Conservation (phyloP, 1,140 invertebrate species). For the Lordiphosa stackelbergi region DNA sequence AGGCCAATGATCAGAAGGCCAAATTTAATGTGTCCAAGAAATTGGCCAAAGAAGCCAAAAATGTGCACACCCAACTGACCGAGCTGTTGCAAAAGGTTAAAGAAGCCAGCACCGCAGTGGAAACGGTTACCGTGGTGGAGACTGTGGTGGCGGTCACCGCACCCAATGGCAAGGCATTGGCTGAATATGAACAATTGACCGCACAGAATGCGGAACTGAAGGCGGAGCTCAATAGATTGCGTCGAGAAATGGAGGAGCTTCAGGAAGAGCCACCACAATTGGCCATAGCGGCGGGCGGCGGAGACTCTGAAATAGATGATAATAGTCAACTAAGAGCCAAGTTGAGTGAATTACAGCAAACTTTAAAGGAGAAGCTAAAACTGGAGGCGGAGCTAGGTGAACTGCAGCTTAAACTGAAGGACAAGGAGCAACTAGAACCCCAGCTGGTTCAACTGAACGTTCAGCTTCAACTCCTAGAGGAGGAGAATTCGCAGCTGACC, state of each 20-base stretch:
- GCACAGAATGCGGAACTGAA: conserved; percentile 77
- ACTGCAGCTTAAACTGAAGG: too few species aligned
- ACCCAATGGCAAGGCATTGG: conserved; percentile 69
- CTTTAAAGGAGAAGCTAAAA: background rate
- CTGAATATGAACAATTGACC: conserved; percentile 77
- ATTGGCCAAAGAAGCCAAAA: conserved; percentile 71
- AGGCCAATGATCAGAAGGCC: conserved; percentile 65
- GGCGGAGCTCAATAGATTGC: conserved; percentile 37
- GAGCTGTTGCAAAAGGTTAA: conserved; percentile 77
- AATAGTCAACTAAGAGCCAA: too few species aligned
- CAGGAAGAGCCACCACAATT: conserved; percentile 9
- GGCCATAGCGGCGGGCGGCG: conserved; percentile 2
- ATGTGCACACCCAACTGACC: conserved; percentile 58
- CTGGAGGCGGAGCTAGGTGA: too few species aligned
- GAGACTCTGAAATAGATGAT: too few species aligned
- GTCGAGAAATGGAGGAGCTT: conserved; percentile 45
- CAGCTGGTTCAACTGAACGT: conserved; percentile 25
- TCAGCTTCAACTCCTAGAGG: too few species aligned
- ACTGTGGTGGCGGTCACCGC: conserved; percentile 70
- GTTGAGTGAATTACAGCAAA: background rate
- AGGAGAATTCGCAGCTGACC: too few species aligned
- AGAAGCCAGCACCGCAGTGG: conserved; percentile 73
- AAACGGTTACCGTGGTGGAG: conserved; percentile 75
- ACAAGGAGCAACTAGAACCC: conserved; percentile 1
- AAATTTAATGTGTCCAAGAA: conserved; percentile 74